Conservation (phyloP, 2,888 invertebrate genomes). For the Troides helena region DNA sequence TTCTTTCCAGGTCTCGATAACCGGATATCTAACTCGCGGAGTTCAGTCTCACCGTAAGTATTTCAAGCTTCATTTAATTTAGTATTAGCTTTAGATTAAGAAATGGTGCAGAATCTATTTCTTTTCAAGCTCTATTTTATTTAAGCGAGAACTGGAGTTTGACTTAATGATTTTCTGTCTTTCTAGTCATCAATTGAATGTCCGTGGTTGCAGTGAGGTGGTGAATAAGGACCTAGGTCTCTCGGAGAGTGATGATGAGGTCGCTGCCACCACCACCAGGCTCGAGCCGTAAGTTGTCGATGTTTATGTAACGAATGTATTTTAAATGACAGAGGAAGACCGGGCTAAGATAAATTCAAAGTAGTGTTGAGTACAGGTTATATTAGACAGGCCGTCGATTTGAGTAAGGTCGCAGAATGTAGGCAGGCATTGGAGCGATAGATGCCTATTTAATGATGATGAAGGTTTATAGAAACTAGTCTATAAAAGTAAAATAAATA, state of each 20-base stretch:
- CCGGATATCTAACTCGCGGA: constrained; percentile 75
- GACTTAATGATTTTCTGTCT: not conserved
- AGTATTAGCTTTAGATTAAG: not conserved
- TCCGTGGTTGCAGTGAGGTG: constrained; percentile 56
- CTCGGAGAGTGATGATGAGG: constrained; percentile 90
- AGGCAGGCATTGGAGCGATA: too few relatives aligned
- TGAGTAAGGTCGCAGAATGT: too few relatives aligned
- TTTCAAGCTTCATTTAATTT: not conserved
- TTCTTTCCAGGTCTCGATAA: constrained; percentile 69
- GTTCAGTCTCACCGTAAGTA: constrained; percentile 74
- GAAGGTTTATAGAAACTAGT: too few relatives aligned
- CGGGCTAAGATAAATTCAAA: not conserved
- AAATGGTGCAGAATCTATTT: not conserved
- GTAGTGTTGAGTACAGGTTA: not conserved
- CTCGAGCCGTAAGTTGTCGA: constrained; percentile 65
- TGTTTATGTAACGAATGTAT: not conserved
- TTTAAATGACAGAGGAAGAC: not conserved
- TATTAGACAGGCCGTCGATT: too few relatives aligned
- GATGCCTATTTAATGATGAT: too few relatives aligned
- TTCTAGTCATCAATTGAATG: constrained; percentile 12
- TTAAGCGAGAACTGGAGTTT: not conserved
- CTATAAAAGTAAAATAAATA: too few relatives aligned
- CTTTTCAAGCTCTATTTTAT: not conserved
- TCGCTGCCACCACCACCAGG: constrained; percentile 59
- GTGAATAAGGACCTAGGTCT: constrained; percentile 84